phyloP scores from a whole-genome alignment of 2,888 invertebrate species.

The Troides helena region DNA sequence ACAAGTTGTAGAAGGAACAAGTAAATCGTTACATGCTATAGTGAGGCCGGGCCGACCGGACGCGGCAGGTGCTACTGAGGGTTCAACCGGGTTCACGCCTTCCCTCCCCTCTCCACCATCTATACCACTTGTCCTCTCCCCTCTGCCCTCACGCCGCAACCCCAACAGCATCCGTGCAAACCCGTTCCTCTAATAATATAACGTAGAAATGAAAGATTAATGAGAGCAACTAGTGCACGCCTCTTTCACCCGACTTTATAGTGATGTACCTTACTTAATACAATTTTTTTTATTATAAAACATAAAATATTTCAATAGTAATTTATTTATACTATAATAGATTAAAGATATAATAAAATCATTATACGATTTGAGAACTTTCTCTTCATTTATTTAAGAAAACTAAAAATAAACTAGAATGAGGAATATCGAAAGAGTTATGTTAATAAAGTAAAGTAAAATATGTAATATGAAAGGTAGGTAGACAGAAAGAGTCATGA shows the following conservation, averaged over 20 bases:
- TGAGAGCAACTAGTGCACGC: slow-evolving; percentile 79
- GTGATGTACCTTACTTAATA: slow-evolving; percentile 42
- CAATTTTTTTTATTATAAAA: slow-evolving; percentile 19
- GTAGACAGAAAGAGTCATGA: too few species aligned
- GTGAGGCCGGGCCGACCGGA: slow-evolving; percentile 53
- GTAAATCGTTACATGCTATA: slow-evolving; percentile 35
- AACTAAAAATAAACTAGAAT: too few species aligned
- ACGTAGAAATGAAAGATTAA: slow-evolving; percentile 80
- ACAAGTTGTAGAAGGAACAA: slow-evolving; percentile 37
- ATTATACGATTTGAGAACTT: too few species aligned
- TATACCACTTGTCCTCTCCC: background rate
- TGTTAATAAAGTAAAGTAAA: too few species aligned
- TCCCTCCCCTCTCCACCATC: slow-evolving; percentile 43
- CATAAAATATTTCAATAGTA: background rate
- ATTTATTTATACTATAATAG: background rate
- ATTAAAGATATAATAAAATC: too few species aligned
- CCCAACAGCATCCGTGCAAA: slow-evolving; percentile 75
- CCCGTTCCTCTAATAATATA: slow-evolving; percentile 80
- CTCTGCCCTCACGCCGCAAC: slow-evolving; percentile 36
- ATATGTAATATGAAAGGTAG: too few species aligned
- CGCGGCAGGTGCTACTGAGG: slow-evolving; percentile 77
- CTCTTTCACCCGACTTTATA: slow-evolving; percentile 68
- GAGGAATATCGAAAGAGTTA: too few species aligned
- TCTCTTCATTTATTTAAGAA: too few species aligned
- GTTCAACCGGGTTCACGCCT: slow-evolving; percentile 76